Evolutionary conservation across 2,797 vertebrate genomes (phyloP).

Genomic region (Halcyon chelicuti): DNA sequence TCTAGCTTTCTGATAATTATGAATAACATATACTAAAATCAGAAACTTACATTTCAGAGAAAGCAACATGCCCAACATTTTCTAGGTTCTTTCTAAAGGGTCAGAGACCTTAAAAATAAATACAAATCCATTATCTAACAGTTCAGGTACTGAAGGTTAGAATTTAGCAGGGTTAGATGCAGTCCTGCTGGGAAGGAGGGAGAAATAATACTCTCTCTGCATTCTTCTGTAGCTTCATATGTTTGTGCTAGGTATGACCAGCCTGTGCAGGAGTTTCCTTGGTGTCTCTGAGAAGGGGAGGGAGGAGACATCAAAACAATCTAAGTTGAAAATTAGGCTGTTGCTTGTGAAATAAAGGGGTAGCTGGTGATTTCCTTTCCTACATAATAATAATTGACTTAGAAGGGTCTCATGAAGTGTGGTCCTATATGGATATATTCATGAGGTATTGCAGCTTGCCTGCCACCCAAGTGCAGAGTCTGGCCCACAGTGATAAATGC

Average conservation of each 20-base stretch:
- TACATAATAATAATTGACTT: background rate
- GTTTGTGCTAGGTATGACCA: background rate
- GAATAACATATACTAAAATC: background rate
- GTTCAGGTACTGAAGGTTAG: background rate
- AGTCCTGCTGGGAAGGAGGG: background rate
- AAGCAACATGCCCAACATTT: background rate
- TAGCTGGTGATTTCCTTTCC: background rate
- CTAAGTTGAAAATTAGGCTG: background rate
- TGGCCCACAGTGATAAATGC: background rate
- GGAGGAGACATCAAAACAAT: background rate
- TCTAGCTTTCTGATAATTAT: background rate
- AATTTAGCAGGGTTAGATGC: background rate
- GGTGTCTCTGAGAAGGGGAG: background rate
- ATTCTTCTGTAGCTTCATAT: background rate
- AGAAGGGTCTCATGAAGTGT: background rate
- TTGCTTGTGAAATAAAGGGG: background rate
- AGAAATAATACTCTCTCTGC: background rate
- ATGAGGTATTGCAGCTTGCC: background rate
- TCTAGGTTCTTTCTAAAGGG: background rate
- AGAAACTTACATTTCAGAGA: background rate
- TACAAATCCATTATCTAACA: background rate
- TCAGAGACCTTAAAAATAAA: background rate
- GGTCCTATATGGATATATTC: background rate
- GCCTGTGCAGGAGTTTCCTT: background rate
- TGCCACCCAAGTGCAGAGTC: background rate